phyloP scores from a whole-genome alignment of 2,888 invertebrate genomes.

The Eristalis intricaria region DNA sequence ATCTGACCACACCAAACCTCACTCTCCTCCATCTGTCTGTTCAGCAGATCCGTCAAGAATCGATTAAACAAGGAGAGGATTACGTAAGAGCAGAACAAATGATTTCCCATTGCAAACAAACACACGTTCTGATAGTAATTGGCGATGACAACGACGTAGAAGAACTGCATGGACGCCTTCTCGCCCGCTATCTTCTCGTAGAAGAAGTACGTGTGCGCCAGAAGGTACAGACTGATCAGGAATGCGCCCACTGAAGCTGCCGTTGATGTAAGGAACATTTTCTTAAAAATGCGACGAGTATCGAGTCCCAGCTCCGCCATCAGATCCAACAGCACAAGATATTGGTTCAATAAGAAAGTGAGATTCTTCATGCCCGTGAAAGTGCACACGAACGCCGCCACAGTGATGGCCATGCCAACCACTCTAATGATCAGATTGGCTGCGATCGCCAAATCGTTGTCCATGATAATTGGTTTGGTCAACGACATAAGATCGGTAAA shows the following conservation, averaged over 20 bases:
- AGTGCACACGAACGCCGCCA: slow-evolving; percentile 58
- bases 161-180: background rate
- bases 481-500: slow-evolving; percentile 67
- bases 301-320: slow-evolving; percentile 67
- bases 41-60: slow-evolving; percentile 6
- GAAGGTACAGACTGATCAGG: background rate
- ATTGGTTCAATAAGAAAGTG: slow-evolving; percentile 61
- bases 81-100: background rate
- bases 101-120: slow-evolving; percentile 4
- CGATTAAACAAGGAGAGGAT: slow-evolving; percentile 9
- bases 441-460: slow-evolving; percentile 57
- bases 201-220: background rate
- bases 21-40: background rate
- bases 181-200: slow-evolving; percentile 20
- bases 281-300: slow-evolving; percentile 37
- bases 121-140: slow-evolving; percentile 25
- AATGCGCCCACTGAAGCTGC: background rate
- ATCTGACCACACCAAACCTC: background rate
- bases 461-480: slow-evolving; percentile 73
- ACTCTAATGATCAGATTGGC: slow-evolving; percentile 71
- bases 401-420: slow-evolving; percentile 70
- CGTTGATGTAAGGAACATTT: slow-evolving; percentile 5
- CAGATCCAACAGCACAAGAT: slow-evolving; percentile 55
- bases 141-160: slow-evolving; percentile 25
- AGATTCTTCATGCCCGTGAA: slow-evolving; percentile 32